Evolutionary conservation across 2,888 invertebrate genomes (phyloP).

Genomic region (Achlya flavicornis): DNA sequence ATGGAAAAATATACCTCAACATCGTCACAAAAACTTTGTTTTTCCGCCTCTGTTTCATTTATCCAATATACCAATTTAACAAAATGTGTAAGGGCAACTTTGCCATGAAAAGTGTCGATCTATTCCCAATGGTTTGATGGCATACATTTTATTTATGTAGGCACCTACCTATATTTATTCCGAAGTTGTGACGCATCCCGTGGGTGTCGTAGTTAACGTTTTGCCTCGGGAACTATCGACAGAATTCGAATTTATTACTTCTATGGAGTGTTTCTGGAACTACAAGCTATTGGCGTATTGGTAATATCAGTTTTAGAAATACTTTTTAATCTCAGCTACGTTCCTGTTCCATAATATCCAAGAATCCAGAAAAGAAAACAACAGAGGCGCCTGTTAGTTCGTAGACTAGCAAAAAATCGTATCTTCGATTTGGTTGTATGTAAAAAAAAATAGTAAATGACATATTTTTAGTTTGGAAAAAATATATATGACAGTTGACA

Average conservation of each 20-base stretch:
- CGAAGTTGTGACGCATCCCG: slow-evolving; percentile 59
- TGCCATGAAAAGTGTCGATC: slow-evolving; percentile 38
- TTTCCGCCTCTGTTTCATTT: background rate
- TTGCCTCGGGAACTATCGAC: slow-evolving; percentile 53
- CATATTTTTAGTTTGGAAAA: too few relatives aligned
- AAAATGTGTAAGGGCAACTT: slow-evolving; percentile 22
- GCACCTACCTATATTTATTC: slow-evolving; percentile 60
- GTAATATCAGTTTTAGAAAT: background rate
- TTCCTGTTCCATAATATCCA: too few relatives aligned
- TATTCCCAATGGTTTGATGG: slow-evolving; percentile 40
- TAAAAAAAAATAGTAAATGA: too few relatives aligned
- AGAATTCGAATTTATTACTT: slow-evolving; percentile 44
- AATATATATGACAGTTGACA: too few relatives aligned
- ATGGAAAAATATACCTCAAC: too few relatives aligned
- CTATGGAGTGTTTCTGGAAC: background rate
- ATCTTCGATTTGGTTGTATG: too few relatives aligned
- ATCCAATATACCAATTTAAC: slow-evolving; percentile 15
- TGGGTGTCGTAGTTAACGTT: slow-evolving; percentile 52
- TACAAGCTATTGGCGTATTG: background rate
- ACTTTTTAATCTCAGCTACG: background rate
- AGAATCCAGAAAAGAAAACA: too few relatives aligned
- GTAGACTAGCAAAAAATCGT: too few relatives aligned
- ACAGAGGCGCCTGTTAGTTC: too few relatives aligned
- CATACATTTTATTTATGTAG: slow-evolving; percentile 30
- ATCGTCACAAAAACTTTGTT: too few relatives aligned